Conservation (phyloP, 2,888 invertebrate species). For the Lochmaea capreae region DNA sequence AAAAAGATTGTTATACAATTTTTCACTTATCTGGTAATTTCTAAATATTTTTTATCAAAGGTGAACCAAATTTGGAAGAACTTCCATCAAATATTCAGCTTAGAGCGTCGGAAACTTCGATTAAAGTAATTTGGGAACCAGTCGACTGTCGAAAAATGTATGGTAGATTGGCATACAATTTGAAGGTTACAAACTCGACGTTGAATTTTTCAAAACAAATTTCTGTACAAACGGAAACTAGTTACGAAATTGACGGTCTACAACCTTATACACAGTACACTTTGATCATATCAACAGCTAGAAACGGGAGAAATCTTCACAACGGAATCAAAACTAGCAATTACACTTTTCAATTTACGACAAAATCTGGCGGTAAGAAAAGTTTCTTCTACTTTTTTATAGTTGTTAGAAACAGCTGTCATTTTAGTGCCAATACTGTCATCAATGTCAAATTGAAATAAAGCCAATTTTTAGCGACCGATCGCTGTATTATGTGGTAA, state of each 20-base stretch:
- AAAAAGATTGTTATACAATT: conserved; percentile 28
- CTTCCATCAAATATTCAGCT: conserved; percentile 55
- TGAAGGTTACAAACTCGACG: conserved; percentile 48
- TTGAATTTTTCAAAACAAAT: conserved; percentile 47
- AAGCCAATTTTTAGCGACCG: no score
- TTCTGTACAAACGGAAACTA: conserved; percentile 49
- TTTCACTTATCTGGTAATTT: no score
- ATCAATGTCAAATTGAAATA: no score
- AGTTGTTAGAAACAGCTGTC: no score
- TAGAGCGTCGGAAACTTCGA: conserved; percentile 50
- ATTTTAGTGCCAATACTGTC: no score
- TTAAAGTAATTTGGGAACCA: conserved; percentile 56
- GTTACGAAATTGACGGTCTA: conserved; percentile 52
- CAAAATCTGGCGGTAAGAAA: conserved; percentile 57
- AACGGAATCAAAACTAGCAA: conserved; percentile 45
- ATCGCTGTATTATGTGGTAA: not conserved
- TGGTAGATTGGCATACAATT: conserved; percentile 55
- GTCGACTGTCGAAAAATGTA: conserved; percentile 53
- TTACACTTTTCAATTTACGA: conserved; percentile 54
- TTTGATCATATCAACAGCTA: conserved; percentile 53
- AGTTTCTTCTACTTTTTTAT: not conserved
- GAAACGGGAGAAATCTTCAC: conserved; percentile 50
- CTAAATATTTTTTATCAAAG: conserved; percentile 46
- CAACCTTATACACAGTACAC: conserved; percentile 56
- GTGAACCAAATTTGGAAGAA: conserved; percentile 55